These are phyloP conservation scores for Eurytoma californica DNA, from an alignment of 2,888 invertebrate species.

Conservation along the genomic window DNA sequence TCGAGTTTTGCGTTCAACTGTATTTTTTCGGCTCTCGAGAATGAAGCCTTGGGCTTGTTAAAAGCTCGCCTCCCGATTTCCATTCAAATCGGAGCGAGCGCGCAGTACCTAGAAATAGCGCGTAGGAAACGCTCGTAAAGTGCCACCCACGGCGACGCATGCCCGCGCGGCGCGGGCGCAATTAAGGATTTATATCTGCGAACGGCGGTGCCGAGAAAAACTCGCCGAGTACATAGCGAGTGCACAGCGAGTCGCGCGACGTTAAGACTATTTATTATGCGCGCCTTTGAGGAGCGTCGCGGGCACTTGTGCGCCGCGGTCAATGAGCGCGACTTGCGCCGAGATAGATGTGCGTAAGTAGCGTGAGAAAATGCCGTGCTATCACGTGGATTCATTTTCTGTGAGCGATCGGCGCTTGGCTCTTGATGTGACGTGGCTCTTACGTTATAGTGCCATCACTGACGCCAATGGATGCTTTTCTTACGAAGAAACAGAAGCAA, in stretches of 20 bases:
- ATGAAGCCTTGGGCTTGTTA: neutral
- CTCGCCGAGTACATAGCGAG: neutral
- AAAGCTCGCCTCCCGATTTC: neutral
- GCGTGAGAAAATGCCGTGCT: too few relatives aligned
- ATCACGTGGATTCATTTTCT: too few relatives aligned
- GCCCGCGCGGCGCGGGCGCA: neutral
- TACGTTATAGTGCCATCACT: too few relatives aligned
- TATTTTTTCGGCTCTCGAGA: too few relatives aligned
- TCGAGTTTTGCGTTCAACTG: too few relatives aligned
- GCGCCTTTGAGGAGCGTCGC: neutral
- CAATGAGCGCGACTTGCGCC: too few relatives aligned
- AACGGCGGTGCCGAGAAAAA: neutral
- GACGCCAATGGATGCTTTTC: too few relatives aligned
- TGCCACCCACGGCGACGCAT: slow-evolving; percentile 29
- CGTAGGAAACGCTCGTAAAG: slow-evolving; percentile 17
- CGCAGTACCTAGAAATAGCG: slow-evolving; percentile 21
- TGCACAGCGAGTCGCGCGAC: neutral
- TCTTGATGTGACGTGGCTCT: too few relatives aligned
- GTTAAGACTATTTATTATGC: slow-evolving; percentile 1
- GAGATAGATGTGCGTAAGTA: too few relatives aligned
- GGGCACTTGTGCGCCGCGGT: too few relatives aligned
- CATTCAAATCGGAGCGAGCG: neutral
- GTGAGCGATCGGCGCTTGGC: too few relatives aligned
- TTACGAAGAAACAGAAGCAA: too few relatives aligned
- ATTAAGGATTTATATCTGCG: slow-evolving; percentile 17